Percentiles rank a stretch among this genome's conserved stretches.
Conservation (phyloP, 2,113 vertebrate genomes). For the Actenoides hombroni region DNA sequence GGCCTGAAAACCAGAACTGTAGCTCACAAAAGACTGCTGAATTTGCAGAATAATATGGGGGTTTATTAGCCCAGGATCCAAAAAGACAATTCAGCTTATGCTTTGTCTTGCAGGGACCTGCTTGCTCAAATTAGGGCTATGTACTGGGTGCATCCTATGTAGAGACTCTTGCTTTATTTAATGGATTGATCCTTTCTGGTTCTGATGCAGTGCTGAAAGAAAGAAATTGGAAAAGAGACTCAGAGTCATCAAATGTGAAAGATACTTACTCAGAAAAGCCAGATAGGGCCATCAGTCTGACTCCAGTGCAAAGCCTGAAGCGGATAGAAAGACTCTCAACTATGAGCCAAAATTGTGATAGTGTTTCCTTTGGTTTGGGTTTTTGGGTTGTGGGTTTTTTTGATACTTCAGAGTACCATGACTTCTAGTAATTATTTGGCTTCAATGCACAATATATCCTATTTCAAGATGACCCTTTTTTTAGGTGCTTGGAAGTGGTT, state of each 20-base stretch:
- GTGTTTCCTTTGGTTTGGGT: background rate
- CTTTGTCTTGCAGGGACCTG: background rate
- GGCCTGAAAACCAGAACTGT: background rate
- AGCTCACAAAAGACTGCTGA: background rate
- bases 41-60: background rate
- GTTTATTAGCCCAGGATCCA: background rate
- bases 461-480: background rate
- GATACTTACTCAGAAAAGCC: background rate
- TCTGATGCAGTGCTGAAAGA: background rate
- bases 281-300: fast-evolving
- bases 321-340: background rate
- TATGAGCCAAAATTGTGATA: background rate
- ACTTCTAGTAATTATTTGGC: background rate
- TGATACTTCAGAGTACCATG: background rate
- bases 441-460: background rate
- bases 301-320: background rate
- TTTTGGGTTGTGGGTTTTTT: background rate
- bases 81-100: background rate
- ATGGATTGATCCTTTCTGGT: background rate
- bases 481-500: background rate
- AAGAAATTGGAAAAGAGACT: background rate
- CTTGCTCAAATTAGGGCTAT: fast-evolving
- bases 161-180: background rate
- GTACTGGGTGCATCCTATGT: background rate
- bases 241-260: fast-evolving